Percentiles rank a stretch among this genome's conserved stretches.
phyloP scores from a whole-genome alignment of 2,797 vertebrate species.

The Microtus californicus region DNA sequence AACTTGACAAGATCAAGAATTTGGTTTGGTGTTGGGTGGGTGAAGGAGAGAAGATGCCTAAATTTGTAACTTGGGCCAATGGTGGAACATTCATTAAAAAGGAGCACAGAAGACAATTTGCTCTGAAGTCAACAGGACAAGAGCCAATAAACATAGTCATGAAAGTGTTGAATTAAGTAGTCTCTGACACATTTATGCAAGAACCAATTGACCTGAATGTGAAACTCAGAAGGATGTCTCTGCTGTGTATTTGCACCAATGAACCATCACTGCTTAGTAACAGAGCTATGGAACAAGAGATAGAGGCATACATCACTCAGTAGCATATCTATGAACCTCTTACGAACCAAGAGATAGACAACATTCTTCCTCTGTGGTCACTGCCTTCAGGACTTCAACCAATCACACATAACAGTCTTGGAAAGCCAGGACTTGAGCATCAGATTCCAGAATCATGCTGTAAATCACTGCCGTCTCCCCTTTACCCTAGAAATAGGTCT shows the following conservation, averaged over 20 bases:
- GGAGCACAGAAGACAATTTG: not conserved
- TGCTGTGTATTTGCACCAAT: not conserved
- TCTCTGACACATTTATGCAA: not conserved
- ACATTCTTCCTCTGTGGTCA: not conserved
- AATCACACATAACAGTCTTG: not conserved
- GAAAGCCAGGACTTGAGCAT: not conserved
- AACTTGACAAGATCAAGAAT: not conserved
- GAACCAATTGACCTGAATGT: not conserved
- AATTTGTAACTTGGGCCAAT: not conserved
- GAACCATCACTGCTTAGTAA: not conserved
- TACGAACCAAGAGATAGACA: not conserved
- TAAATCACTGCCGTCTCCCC: not conserved
- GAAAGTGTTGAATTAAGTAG: slow-evolving; percentile 15
- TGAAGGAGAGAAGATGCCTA: not conserved
- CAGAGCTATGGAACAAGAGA: not conserved
- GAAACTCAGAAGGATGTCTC: not conserved
- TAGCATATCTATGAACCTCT: not conserved
- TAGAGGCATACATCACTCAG: not conserved
- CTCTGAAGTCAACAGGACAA: not conserved
- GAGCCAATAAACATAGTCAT: not conserved
- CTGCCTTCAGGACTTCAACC: not conserved
- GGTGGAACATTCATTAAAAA: not conserved
- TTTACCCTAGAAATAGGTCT: not conserved
- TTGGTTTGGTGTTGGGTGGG: not conserved
- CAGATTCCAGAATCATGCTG: not conserved